These are phyloP conservation scores for Ligdia adustata DNA, from an alignment of 2,888 invertebrate genomes.

Conservation along the genomic window DNA sequence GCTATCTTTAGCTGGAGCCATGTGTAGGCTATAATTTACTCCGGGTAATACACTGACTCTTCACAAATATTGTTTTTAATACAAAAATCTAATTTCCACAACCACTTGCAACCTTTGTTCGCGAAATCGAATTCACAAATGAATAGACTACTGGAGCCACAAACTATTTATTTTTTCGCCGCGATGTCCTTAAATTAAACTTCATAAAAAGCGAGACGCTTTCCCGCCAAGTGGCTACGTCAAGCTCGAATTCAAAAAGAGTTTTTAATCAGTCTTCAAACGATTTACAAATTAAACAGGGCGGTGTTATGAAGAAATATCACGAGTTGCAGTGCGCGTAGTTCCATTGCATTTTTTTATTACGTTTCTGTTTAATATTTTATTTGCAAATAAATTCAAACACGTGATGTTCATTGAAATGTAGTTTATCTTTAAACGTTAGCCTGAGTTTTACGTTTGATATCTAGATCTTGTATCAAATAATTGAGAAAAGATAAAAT, in stretches of 20 bases:
- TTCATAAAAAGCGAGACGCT: constrained; percentile 10
- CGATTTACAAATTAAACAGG: constrained; percentile 84
- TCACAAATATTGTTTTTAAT: too few species aligned
- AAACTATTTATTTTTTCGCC: constrained; percentile 22
- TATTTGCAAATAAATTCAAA: background rate
- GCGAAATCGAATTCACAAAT: constrained; percentile 14
- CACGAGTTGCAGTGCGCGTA: constrained; percentile 47
- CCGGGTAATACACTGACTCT: too few species aligned
- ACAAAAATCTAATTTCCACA: constrained; percentile 1
- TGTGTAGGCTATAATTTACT: too few species aligned
- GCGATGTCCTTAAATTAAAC: constrained; percentile 29
- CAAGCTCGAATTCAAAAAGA: constrained; percentile 75
- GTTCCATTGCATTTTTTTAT: constrained; percentile 49
- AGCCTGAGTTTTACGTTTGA: background rate
- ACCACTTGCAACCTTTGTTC: constrained; percentile 7
- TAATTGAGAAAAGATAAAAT: background rate
- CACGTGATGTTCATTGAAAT: background rate
- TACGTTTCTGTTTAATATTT: background rate
- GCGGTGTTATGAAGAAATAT: constrained; percentile 81
- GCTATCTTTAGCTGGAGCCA: too few species aligned
- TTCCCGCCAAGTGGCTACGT: constrained; percentile 36
- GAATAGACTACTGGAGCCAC: constrained; percentile 3
- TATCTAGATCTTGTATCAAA: background rate
- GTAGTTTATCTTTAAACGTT: background rate
- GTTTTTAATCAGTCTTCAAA: constrained; percentile 83